Base-by-base conservation (phyloP, 1,140 invertebrate species). In the Brachionus rotundiformis region DNA sequence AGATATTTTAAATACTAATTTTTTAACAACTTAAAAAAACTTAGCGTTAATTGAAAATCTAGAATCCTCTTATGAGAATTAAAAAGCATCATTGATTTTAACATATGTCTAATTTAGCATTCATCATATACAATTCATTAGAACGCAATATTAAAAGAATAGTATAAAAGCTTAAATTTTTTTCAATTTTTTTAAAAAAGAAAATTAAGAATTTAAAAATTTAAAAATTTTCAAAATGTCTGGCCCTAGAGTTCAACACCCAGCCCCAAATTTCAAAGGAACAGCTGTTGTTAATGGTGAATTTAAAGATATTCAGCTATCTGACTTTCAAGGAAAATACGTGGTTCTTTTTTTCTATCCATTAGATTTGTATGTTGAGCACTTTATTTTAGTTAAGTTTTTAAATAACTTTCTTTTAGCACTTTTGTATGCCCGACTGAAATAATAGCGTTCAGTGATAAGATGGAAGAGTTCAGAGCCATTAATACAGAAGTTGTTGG, bases 381-480 rank as follows among this genome's bases (percentile, higher is more conserved):
- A 23, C 11, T 49, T 49, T 31, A 23, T 6, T 27, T 27, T 47
- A 16, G 23, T 76, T 31, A 8, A n/a, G 44, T 76, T 76, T 13
- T 75, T 75, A 6, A 75, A 29, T 76, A 44, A 73, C n/a, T 59
- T 19, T 36, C 23, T 77, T 59, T 23, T 59, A 79, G 76, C 86
- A 97, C 95, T 4, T 97, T 97, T 90, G 95, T 97, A 0, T 97
- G 95, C 84, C 95, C 95, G 16, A 97, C 95, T 63, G 95, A 98
- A 90, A 96, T 98, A 82, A 90, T 96, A 83, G 95, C 95, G 7
- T 97, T 97, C 87, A 96, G 94, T 83, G 94, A 97, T 87, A 90
- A 94, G 84, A 89, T 94, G 25, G 91, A 93, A 68, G 95, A 97
- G 86, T 98, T 98, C 85, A 90, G 89, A 41, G 92, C 92, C 85